phyloP scores from a whole-genome alignment of 2,797 vertebrate genomes.

The Antennarius maculatus region DNA sequence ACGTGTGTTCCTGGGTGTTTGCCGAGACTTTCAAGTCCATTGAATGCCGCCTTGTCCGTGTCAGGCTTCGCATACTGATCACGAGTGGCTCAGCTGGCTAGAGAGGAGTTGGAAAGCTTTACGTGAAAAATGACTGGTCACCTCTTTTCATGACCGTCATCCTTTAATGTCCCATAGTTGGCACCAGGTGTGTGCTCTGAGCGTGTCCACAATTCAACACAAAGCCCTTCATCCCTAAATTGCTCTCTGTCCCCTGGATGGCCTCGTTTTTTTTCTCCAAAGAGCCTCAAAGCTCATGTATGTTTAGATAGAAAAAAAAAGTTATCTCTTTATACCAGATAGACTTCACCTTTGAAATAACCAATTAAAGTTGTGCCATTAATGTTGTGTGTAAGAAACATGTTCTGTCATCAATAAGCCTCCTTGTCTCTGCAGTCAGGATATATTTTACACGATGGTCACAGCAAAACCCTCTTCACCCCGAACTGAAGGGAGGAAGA shows the following conservation, averaged over 20 bases:
- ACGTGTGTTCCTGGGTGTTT: constrained; percentile 41
- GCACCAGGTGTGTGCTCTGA: constrained; percentile 53
- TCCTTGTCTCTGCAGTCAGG: constrained; percentile 6
- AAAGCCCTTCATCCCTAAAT: constrained; percentile 31
- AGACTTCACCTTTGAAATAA: constrained; percentile 22
- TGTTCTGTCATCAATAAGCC: constrained; percentile 34
- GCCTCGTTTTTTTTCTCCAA: constrained; percentile 37
- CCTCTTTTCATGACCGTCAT: constrained; percentile 38
- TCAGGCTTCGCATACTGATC: constrained; percentile 59
- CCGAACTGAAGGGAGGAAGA: constrained; percentile 41
- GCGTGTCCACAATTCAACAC: constrained; percentile 36
- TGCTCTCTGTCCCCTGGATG: constrained; percentile 10
- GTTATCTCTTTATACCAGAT: constrained; percentile 1
- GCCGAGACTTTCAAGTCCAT: constrained; percentile 58
- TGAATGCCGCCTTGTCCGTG: constrained; percentile 51
- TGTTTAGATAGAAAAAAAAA: constrained; percentile 27
- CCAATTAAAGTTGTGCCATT: constrained; percentile 41
- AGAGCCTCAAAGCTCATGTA: constrained; percentile 27
- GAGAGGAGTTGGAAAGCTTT: constrained; percentile 34
- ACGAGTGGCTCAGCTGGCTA: constrained; percentile 62
- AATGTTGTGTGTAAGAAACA: constrained; percentile 44
- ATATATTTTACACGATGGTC: constrained; percentile 58
- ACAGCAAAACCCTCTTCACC: constrained; percentile 33
- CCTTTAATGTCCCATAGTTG: constrained; percentile 36
- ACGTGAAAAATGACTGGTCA: constrained; percentile 28